Evolutionary conservation across 2,888 invertebrate genomes (phyloP), one percentile per base, ranked within the genome.

Genomic region (Caenorhabditis sp.): DNA sequence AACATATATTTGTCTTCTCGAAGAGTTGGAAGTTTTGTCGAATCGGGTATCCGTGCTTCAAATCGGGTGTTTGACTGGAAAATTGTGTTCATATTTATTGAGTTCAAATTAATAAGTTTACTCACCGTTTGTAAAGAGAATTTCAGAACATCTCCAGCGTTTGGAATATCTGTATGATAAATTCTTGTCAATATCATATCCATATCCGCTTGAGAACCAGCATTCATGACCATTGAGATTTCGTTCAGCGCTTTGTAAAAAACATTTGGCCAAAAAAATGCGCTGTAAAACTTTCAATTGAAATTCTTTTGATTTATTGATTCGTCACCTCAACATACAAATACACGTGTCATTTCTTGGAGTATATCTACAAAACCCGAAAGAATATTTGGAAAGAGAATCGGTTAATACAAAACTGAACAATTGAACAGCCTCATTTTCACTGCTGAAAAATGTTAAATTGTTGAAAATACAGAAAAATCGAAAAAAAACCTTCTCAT

Each of bases 341-440:
- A 90, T 83, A 75, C 95, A 93, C 23, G 93, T 93, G 88, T 94
- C 92, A 26, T 93, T 92, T 88, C 93, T 93, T 5, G 95, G 94
- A 88, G 96, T 94, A 89, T 95, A 95, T 27, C 97, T 93, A 89
- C 96, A 97, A 89, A 95, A 97, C 79, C 97, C 97, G 91, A 95
- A 99, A 50, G 95, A 95, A 92, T 95, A 97, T 90, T 95, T 95
- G 27, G 95, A 94, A 88, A 95, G 95, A 83, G 93, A 91, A 83
- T 94, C 95, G 26, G 97, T 99, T 87, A 97, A 90, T 62, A 96
- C 97, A 90, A 97, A 99, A 27, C 96, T 96, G 89, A 95, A 99
- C 86, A 95, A 93, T 89, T 96, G 95, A 67, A 96, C 93, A 72
- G 92, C 92, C 83, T 87, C 86, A 10, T 69, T 49, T 19, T 80